Evolutionary conservation across 2,888 invertebrate species (phyloP).

Genomic region (Leptinotarsa rubiginosa): DNA sequence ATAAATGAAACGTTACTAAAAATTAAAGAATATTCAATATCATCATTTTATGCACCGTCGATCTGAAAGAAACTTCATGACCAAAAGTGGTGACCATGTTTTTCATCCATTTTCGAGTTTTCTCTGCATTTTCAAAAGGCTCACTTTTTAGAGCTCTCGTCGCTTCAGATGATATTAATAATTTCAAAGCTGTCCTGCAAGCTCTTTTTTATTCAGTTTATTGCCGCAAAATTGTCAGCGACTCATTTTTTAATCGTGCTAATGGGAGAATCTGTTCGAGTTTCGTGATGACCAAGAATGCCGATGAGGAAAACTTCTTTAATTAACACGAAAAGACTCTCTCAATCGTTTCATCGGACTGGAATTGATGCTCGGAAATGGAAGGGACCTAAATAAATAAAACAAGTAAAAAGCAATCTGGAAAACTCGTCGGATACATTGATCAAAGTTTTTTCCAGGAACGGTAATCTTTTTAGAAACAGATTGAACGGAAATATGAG

Average conservation of each 20-base stretch:
- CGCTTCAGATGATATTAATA: constrained; percentile 19
- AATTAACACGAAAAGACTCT: constrained; percentile 26
- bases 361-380: constrained; percentile 14
- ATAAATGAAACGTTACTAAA: not conserved
- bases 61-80: not conserved
- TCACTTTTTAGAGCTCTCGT: not conserved
- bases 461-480: not conserved
- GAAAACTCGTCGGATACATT: constrained; percentile 22
- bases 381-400: constrained; percentile 25
- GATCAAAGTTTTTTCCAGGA: constrained; percentile 17
- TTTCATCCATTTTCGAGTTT: not conserved
- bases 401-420: constrained; percentile 26
- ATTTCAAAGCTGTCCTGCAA: constrained; percentile 6
- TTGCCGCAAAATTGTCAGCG: constrained; percentile 1
- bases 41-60: not conserved
- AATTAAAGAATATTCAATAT: not conserved
- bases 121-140: not conserved
- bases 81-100: not conserved
- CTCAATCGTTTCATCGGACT: constrained; percentile 26
- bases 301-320: constrained; percentile 12
- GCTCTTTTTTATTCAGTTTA: constrained; percentile 5
- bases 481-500: constrained; percentile 26
- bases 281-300: constrained; percentile 1
- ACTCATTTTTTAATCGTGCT: constrained; percentile 14
- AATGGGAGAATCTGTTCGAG: constrained; percentile 8